Evolutionary conservation across 2,888 invertebrate genomes (phyloP), one percentile per base, ranked within the genome.

Genomic region (Xanthia togata): DNA sequence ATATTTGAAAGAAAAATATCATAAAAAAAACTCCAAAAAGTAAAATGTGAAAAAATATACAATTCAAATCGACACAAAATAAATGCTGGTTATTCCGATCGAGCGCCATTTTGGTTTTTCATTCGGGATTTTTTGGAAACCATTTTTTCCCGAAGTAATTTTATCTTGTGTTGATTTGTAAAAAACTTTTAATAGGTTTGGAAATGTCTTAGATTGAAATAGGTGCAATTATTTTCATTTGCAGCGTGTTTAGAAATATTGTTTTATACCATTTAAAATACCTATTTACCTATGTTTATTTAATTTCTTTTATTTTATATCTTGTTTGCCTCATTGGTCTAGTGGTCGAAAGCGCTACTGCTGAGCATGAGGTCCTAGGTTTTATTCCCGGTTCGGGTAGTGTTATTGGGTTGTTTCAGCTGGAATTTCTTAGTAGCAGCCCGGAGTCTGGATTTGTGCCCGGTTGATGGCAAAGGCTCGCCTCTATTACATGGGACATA

Each of bases 141-240:
- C 12, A 50, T 68, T 23, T 38, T 59, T 31, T 26, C 2, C 11
- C 20, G n/a, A 68, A 69, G 38, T 70, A 8, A 59, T 74, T 81
- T 65, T 83, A 77, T 75, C 12, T 83, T 81, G 76, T 77, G 64
- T 71, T 71, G 59, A 78, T 64, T 77, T 84, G 73, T 78, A 80
- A 70, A 69, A 12, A 68, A 53, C 26, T 68, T 82, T 50, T 5
- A 75, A 63, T 70, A 62, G 31, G 23, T 79, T 81, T 73, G 38
- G 76, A 70, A 75, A 68, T 82, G 79, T 83, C 62, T 77, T 81
- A 78, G 69, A 82, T 82, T 86, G 73, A 88, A 85, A 82, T 89
- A 87, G 87, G 83, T 89, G 87, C 89, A 91, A 89, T 90, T 87
- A 78, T 26, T 87, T 79, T 84, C 74, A 72, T 79, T 75, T 73